These are phyloP conservation scores for Podarcis siculus DNA, from an alignment of 2,797 vertebrate species.

Conservation along the genomic window DNA sequence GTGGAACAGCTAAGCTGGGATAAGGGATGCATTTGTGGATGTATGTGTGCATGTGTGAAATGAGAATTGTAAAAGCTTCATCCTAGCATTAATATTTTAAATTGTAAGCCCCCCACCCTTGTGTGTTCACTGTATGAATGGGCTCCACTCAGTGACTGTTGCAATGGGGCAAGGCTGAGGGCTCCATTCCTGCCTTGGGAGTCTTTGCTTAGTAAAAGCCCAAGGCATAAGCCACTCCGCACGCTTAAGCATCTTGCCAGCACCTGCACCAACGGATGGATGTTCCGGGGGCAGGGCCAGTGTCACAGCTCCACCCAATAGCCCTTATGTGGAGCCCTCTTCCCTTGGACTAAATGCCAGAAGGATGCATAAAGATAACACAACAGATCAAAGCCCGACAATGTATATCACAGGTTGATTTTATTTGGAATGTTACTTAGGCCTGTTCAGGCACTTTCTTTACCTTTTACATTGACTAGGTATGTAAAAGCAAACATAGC, in stretches of 20 bases:
- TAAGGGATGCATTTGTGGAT: neutral
- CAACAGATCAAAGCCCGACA: neutral
- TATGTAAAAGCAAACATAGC: conserved; percentile 25
- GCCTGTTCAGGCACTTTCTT: conserved; percentile 22
- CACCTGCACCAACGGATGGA: too few relatives aligned
- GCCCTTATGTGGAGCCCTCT: neutral
- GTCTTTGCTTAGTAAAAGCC: neutral
- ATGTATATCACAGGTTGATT: neutral
- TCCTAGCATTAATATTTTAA: too few relatives aligned
- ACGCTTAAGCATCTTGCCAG: too few relatives aligned
- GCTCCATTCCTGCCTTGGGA: neutral
- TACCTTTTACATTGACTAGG: conserved; percentile 5
- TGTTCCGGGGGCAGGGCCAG: neutral
- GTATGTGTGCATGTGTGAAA: neutral
- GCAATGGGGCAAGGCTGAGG: neutral
- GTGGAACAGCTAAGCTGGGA: neutral
- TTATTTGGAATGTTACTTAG: conserved; percentile 63
- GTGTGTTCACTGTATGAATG: neutral
- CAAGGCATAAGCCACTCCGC: too few relatives aligned
- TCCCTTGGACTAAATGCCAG: too few relatives aligned
- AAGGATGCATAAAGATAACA: neutral
- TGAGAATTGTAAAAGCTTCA: neutral
- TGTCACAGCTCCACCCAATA: neutral
- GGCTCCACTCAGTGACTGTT: neutral
- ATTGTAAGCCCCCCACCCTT: neutral